Evolutionary conservation across 1,140 invertebrate species (phyloP), one percentile per base, ranked within the genome.

Genomic region (Psix sp.): DNA sequence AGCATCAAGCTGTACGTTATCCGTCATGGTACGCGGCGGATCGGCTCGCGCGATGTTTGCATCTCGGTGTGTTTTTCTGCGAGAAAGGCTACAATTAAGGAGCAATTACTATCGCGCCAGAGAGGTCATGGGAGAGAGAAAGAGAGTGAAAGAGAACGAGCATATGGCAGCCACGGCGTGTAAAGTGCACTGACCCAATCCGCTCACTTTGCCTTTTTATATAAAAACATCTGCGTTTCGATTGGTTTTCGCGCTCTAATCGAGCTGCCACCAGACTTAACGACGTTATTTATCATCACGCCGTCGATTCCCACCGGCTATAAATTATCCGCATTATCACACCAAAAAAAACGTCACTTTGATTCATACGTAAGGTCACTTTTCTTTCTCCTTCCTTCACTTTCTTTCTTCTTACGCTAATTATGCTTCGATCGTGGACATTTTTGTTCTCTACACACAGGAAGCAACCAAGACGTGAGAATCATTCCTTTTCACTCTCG

Each of bases 41-140:
- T 57, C 20, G 63, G 56, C 24, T 35, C 43, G 17, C 38, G 17
- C 57, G 66, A 74, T 57, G 60, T 73, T 65, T 59, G 68, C 59
- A 65, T 73, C 68, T 73, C 60, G 43, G 33, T 36, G 52, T 63
- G 59, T 73, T 73, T 73, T 73, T 65, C 59, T 11, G 15, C 70
- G 54, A 52, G 68, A 73, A 73, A 73, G 70, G 36, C 56, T 60
- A 43, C 60, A 73, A 73, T 65, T 63, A 72, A 65, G 59, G 59
- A 31, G 59, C 51, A 72, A 72, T 72, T 72, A 72, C 52, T 45
- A 65, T 63, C 57, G 52, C 31, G 43, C 31, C 45, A 54, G 57
- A 59, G 57, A 45, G 31, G 45, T 15, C 42, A 51, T 3, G 40
- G 20, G 40, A 60, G 29, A 39, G 48, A 24, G 40, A 38, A 11